Evolutionary conservation across 2,888 invertebrate species (phyloP).

Genomic region (Hirtodrosophila cameraria): DNA sequence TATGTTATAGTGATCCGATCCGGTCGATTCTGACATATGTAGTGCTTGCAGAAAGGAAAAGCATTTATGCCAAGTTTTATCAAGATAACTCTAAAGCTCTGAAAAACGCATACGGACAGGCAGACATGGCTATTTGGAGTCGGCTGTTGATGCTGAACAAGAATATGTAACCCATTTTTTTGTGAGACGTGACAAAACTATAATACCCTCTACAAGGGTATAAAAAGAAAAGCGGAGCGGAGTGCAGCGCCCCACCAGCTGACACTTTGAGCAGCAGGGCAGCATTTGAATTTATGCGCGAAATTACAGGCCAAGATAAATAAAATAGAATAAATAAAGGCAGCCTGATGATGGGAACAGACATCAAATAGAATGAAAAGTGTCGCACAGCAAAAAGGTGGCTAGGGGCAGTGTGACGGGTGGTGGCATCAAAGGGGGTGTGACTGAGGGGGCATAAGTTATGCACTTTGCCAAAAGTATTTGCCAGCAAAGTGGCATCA

Average conservation of each 20-base stretch:
- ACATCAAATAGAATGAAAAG: constrained; percentile 72
- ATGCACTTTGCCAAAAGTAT: constrained; percentile 70
- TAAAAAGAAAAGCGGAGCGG: too few relatives aligned
- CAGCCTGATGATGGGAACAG: constrained; percentile 58
- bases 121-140: too few relatives aligned
- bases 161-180: too few relatives aligned
- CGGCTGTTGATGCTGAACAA: too few relatives aligned
- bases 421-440: neutral
- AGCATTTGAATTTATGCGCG: constrained; percentile 70
- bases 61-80: too few relatives aligned
- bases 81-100: too few relatives aligned
- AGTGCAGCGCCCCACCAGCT: neutral
- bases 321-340: constrained; percentile 59
- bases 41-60: too few relatives aligned
- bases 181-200: too few relatives aligned
- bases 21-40: too few relatives aligned
- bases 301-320: constrained; percentile 70
- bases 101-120: too few relatives aligned
- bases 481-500: constrained; percentile 78
- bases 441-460: constrained; percentile 28
- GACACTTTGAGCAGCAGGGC: constrained; percentile 47
- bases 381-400: constrained; percentile 23
- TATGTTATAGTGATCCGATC: too few relatives aligned
- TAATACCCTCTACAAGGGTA: too few relatives aligned
- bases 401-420: neutral